These are phyloP conservation scores for Tanypteryx hageni DNA, from an alignment of 2,888 invertebrate species.

Conservation along the genomic window DNA sequence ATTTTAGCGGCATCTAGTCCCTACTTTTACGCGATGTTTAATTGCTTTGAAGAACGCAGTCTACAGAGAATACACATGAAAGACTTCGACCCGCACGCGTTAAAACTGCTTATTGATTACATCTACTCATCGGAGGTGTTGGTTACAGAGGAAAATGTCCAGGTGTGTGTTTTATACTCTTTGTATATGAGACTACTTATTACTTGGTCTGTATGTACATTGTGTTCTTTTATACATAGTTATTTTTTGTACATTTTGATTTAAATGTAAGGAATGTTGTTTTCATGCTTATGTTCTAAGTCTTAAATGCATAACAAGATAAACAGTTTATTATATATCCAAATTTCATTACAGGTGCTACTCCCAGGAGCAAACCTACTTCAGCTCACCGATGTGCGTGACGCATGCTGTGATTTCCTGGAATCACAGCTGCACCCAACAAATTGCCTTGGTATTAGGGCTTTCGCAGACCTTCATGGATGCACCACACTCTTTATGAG, in stretches of 20 bases:
- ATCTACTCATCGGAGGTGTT: constrained; percentile 93
- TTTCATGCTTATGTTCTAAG: no score
- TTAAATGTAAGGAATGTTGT: no score
- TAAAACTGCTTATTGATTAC: constrained; percentile 91
- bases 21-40: constrained; percentile 98
- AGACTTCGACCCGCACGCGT: constrained; percentile 91
- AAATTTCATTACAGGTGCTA: constrained; percentile 78
- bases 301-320: background rate
- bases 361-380: constrained; percentile 92
- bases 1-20: constrained; percentile 95
- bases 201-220: background rate
- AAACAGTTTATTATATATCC: background rate
- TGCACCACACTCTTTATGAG: constrained; percentile 89
- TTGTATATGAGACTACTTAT: background rate
- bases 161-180: constrained; percentile 77
- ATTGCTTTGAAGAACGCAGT: constrained; percentile 93
- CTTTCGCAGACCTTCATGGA: constrained; percentile 96
- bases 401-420: constrained; percentile 95
- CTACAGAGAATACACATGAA: constrained; percentile 90
- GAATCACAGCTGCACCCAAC: constrained; percentile 94
- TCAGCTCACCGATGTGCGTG: constrained; percentile 89
- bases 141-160: constrained; percentile 95
- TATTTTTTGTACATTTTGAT: background rate
- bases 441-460: constrained; percentile 96
- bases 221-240: background rate